Evolutionary conservation across 2,797 vertebrate species (phyloP).

Genomic region (Cygnus olor): DNA sequence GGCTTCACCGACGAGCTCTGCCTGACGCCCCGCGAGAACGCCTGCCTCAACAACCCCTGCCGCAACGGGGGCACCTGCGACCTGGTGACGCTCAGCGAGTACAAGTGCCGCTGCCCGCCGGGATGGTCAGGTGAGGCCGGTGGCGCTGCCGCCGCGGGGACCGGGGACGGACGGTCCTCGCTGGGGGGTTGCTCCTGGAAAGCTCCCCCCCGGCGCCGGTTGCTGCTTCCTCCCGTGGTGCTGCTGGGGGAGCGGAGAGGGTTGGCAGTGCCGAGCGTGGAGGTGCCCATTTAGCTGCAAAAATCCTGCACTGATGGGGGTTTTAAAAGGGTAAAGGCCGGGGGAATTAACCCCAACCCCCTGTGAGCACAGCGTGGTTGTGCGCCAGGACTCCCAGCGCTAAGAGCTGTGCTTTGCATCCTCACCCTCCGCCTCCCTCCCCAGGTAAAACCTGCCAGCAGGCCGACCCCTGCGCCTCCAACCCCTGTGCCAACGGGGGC

Average conservation of each 20-base stretch:
- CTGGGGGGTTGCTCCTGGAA: neutral
- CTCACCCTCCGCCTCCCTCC: neutral
- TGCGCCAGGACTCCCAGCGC: fast-evolving
- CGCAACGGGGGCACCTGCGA: conserved; percentile 93
- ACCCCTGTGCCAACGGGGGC: conserved; percentile 94
- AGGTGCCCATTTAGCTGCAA: fast-evolving
- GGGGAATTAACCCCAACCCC: neutral
- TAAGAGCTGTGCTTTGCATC: neutral
- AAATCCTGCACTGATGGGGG: fast-evolving
- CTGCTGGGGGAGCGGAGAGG: neutral
- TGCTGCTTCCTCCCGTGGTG: fast-evolving
- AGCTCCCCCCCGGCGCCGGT: too few relatives aligned
- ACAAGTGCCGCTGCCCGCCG: conserved; percentile 90
- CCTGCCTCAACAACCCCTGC: conserved; percentile 91
- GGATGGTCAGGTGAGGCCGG: conserved; percentile 90
- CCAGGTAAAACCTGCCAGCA: conserved; percentile 92
- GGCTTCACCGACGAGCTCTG: conserved; percentile 92
- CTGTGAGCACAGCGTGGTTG: fast-evolving
- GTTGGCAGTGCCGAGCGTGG: fast-evolving
- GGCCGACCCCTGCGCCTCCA: conserved; percentile 94
- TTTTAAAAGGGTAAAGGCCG: fast-evolving
- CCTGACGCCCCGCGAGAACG: conserved; percentile 90
- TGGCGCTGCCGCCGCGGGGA: fast-evolving
- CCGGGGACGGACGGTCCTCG: fast-evolving
- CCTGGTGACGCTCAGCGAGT: conserved; percentile 83